Conservation (phyloP, 2,888 invertebrate genomes). For the Vesta saturnalis region DNA sequence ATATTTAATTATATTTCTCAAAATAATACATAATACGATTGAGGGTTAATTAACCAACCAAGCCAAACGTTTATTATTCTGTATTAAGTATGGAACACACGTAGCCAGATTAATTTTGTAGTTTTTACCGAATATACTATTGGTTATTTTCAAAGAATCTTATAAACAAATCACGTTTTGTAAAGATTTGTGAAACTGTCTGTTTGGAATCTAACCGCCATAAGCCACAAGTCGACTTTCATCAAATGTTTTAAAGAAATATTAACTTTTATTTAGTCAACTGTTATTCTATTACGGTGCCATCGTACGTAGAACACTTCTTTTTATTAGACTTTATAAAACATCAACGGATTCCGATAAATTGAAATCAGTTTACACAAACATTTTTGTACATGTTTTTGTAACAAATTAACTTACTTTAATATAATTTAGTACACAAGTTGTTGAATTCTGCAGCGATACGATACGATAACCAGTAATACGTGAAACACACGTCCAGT, state of each 20-base stretch:
- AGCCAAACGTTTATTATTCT: too few relatives aligned
- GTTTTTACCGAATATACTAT: not conserved
- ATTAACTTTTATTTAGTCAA: not conserved
- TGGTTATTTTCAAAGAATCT: not conserved
- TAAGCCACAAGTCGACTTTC: conserved; percentile 8
- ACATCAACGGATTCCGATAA: too few relatives aligned
- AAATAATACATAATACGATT: too few relatives aligned
- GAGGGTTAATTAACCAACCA: too few relatives aligned
- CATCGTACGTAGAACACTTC: not conserved
- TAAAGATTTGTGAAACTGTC: conserved; percentile 13
- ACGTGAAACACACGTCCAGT: conserved; percentile 44
- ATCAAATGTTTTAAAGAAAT: not conserved
- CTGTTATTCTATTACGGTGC: not conserved
- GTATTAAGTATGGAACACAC: not conserved
- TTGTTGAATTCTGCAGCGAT: conserved; percentile 32
- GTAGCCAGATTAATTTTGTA: not conserved
- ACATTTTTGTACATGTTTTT: not conserved
- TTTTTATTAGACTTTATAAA: too few relatives aligned
- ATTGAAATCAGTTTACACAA: not conserved
- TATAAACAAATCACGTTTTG: conserved; percentile 11
- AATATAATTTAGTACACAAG: conserved; percentile 28
- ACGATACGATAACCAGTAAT: conserved; percentile 39
- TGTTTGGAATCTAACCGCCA: conserved; percentile 9
- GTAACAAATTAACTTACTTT: conserved; percentile 9
- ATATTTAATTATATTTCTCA: too few relatives aligned